Evolutionary conservation across 2,888 invertebrate genomes (phyloP), one percentile per base, ranked within the genome.

Genomic region (Pachliopta kotzebuea): DNA sequence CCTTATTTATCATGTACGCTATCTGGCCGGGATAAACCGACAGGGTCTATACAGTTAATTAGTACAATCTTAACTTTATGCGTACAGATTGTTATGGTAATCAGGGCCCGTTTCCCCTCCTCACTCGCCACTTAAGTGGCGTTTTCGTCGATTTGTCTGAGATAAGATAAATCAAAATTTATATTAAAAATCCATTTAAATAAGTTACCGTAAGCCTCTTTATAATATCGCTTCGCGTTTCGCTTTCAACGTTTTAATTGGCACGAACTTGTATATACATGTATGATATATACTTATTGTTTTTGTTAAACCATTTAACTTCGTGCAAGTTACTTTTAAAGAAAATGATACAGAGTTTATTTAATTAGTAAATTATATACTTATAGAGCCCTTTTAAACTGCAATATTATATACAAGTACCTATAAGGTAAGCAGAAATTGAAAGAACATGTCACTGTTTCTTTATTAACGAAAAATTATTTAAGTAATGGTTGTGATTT

Each of bases 21-120:
- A 77, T 78, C 78, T 68, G 37, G 24, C 49, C 20, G 42, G 75
- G 80, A 83, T 83, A 81, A 81, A 74, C 74, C 74, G 76, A 80
- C 79, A 80, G 74, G 75, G 29, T 20, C 76, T 71, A 68, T 75
- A 75, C 74, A 80, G 81, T 89, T 89, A 90, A 90, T 90, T 90
- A 89, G 83, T 85, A 81, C 83, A 85, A 86, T 87, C 88, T 86
- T 78, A 84, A 86, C 79, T 89, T 88, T 89, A 90, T 90, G 86
- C 87, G 82, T 77, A 72, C 77, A 85, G 90, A 90, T 90, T 88
- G 86, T 77, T 85, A 90, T 89, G 89, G 82, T 85, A 90, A 90
- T 89, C 79, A 75, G 76, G 62, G 72, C 76, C 72, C 74, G 80
- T 78, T 79, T 80, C 57, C 56, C 26, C 58, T 73, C 73, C 70